Evolutionary conservation across 2,113 vertebrate genomes (phyloP).

Genomic region (Poicephalus gulielmi): DNA sequence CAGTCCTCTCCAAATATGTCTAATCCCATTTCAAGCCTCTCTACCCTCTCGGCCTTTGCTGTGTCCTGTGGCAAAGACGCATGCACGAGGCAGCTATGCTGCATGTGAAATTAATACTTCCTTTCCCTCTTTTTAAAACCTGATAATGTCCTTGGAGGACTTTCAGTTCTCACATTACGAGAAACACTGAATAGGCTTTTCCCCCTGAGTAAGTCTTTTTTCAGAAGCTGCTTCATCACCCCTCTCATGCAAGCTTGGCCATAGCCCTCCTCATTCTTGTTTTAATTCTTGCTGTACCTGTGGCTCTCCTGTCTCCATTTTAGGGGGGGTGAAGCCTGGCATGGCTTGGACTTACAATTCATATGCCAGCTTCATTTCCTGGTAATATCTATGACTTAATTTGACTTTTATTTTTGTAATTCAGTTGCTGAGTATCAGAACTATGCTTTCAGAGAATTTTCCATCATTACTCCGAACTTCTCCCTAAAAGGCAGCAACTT

Average conservation of each 20-base stretch:
- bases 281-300: neutral
- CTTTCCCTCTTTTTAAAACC: neutral
- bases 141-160: neutral
- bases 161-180: neutral
- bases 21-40: neutral
- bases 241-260: neutral
- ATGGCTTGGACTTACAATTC: neutral
- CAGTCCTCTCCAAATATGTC: neutral
- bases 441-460: neutral
- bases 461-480: neutral
- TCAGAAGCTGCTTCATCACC: neutral
- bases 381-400: neutral
- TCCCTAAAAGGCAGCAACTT: neutral
- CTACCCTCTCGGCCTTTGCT: neutral
- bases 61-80: neutral
- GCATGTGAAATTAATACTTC: neutral
- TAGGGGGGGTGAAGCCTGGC: fast-evolving
- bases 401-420: neutral
- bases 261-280: neutral
- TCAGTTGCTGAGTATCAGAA: neutral
- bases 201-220: neutral
- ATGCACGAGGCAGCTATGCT: fast-evolving
- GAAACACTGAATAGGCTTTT: neutral
- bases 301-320: neutral
- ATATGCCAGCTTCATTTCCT: neutral